Conservation (phyloP, 2,888 invertebrate genomes). For the Oasisia sp. region DNA sequence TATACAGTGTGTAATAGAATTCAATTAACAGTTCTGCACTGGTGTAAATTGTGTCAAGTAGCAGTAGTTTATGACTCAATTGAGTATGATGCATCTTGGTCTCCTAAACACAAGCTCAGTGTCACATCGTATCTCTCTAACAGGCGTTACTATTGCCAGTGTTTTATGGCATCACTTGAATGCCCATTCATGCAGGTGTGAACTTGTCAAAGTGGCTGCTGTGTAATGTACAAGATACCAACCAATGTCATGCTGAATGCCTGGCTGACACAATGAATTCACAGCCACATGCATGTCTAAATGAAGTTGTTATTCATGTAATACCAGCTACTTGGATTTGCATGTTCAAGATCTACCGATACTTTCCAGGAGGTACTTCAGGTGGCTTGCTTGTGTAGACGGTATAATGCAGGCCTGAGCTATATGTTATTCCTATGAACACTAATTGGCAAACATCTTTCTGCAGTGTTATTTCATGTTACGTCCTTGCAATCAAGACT, state of each 20-base stretch:
- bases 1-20: not conserved
- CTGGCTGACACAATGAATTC: too few species aligned
- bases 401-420: not conserved
- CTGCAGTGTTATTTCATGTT: not conserved
- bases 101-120: too few species aligned
- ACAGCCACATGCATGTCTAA: too few species aligned
- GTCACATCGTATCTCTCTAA: too few species aligned
- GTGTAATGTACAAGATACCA: too few species aligned
- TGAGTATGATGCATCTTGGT: not conserved
- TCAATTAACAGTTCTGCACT: not conserved
- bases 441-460: not conserved
- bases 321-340: too few species aligned
- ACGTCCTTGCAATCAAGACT: not conserved
- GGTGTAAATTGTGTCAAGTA: not conserved
- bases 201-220: too few species aligned
- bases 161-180: too few species aligned
- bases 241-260: too few species aligned
- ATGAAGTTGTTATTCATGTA: too few species aligned
- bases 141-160: not conserved
- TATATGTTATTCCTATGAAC: not conserved
- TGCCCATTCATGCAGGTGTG: too few species aligned
- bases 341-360: too few species aligned
- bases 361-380: not conserved
- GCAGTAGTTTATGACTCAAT: not conserved
- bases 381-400: not conserved